Evolutionary conservation across 2,797 vertebrate species (phyloP).

Genomic region (Alauda arvensis): DNA sequence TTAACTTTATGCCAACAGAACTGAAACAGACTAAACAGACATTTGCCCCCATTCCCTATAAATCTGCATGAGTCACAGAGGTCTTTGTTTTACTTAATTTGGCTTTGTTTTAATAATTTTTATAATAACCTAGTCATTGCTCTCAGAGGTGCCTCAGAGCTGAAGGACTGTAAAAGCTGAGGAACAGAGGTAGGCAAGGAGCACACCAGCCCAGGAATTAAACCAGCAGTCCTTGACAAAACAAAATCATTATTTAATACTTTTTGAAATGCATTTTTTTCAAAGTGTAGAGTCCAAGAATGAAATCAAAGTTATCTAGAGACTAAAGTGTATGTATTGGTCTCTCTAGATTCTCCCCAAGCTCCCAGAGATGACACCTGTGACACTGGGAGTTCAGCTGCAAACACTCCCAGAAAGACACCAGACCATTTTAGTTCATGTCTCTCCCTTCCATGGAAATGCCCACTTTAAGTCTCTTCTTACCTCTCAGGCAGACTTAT

Average conservation of each 20-base stretch:
- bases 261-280: neutral
- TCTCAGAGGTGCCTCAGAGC: neutral
- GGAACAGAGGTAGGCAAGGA: neutral
- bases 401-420: neutral
- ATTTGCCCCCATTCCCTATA: neutral
- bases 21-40: neutral
- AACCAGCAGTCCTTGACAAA: neutral
- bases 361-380: accelerated
- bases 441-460: neutral
- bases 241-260: neutral
- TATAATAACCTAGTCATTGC: accelerated
- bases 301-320: neutral
- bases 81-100: conserved; percentile 3
- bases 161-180: neutral
- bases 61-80: neutral
- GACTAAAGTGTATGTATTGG: neutral
- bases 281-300: neutral
- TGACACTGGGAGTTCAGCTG: neutral
- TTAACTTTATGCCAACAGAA: neutral
- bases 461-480: neutral
- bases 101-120: neutral
- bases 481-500: neutral
- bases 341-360: neutral
- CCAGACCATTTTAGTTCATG: neutral
- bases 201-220: neutral